A percentile compares a stretch with the other conserved stretches of the same genome.
Evolutionary conservation across 2,888 invertebrate species (phyloP).

Genomic region (Polyommatus iphigenia): DNA sequence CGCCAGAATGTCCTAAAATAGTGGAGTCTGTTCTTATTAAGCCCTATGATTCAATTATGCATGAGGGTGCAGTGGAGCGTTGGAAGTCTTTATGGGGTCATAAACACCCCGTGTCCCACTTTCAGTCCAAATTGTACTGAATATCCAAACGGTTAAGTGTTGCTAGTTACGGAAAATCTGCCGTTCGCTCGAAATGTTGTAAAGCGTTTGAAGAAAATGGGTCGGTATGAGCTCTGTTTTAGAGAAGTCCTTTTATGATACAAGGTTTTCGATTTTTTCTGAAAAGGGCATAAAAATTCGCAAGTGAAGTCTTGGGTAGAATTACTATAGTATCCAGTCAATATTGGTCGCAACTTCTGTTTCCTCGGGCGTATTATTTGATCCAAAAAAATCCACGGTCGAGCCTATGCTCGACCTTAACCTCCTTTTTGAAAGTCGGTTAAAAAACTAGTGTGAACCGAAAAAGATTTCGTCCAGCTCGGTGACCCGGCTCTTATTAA

Average conservation of each 20-base stretch:
- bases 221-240: not conserved
- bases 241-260: not conserved
- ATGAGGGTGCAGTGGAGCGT: slow-evolving; percentile 57
- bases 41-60: slow-evolving; percentile 59
- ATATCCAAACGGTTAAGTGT: slow-evolving; percentile 5
- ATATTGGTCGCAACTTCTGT: not conserved
- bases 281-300: not conserved
- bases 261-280: not conserved
- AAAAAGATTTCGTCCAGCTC: not conserved
- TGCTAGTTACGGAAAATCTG: not conserved
- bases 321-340: no score
- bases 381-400: no score
- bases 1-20: not conserved
- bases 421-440: no score
- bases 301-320: no score
- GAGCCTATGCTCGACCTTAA: no score
- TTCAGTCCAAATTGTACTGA: slow-evolving; percentile 4
- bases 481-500: slow-evolving; percentile 1
- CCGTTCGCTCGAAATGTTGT: not conserved
- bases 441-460: not conserved
- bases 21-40: slow-evolving; percentile 44
- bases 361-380: not conserved
- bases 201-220: not conserved
- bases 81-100: slow-evolving; percentile 61
- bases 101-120: slow-evolving; percentile 48